These are phyloP conservation scores for Taphrorychus bicolor DNA, from an alignment of 2,888 invertebrate species.

Conservation along the genomic window DNA sequence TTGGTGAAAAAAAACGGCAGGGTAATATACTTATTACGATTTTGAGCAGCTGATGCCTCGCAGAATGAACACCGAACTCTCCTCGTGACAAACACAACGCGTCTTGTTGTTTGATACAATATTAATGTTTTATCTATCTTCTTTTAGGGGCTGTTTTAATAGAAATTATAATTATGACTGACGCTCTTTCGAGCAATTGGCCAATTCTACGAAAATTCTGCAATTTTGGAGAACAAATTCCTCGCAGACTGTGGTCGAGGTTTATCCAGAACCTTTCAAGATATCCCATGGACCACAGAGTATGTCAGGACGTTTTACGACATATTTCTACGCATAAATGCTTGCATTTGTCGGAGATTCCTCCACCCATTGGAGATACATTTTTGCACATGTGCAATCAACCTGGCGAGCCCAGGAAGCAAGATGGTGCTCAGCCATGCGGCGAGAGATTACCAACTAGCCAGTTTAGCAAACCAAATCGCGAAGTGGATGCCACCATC, in stretches of 20 bases:
- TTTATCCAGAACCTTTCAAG: slow-evolving; percentile 33
- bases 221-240: slow-evolving; percentile 31
- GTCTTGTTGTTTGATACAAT: too few species aligned
- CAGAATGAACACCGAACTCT: too few species aligned
- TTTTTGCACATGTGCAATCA: slow-evolving; percentile 16
- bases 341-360: slow-evolving; percentile 14
- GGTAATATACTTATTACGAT: too few species aligned
- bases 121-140: slow-evolving; percentile 1
- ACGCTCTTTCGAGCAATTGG: slow-evolving; percentile 37
- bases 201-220: slow-evolving; percentile 38
- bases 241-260: slow-evolving; percentile 21
- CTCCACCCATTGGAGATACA: slow-evolving; percentile 15
- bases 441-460: too few species aligned
- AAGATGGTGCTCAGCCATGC: too few species aligned
- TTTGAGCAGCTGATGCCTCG: too few species aligned
- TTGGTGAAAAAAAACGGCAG: too few species aligned
- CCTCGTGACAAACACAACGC: too few species aligned
- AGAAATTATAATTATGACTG: slow-evolving; percentile 8
- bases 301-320: slow-evolving; percentile 40
- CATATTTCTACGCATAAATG: slow-evolving; percentile 36
- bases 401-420: too few species aligned
- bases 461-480: too few species aligned
- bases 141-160: slow-evolving; percentile 7
- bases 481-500: too few species aligned
- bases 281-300: slow-evolving; percentile 21